Evolutionary conservation across 2,888 invertebrate species (phyloP).

Genomic region (Drosophila formosana): DNA sequence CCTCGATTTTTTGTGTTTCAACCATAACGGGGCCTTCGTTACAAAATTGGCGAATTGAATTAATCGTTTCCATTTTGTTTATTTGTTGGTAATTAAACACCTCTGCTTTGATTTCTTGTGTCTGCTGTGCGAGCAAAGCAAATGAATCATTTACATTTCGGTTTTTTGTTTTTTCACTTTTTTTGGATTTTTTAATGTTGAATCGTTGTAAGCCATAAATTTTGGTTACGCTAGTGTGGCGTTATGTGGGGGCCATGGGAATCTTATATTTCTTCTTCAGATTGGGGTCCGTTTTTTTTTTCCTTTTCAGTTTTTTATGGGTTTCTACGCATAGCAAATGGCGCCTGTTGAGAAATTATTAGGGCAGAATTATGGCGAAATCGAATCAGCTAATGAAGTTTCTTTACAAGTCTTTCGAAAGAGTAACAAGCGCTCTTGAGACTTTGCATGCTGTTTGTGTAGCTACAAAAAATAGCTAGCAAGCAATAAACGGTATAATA

Average conservation of each 20-base stretch:
- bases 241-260: slow-evolving; percentile 74
- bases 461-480: neutral
- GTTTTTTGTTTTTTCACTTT: slow-evolving; percentile 16
- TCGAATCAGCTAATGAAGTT: slow-evolving; percentile 71
- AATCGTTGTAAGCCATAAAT: slow-evolving; percentile 79
- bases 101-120: slow-evolving; percentile 79
- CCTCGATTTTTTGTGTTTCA: slow-evolving; percentile 25
- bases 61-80: slow-evolving; percentile 81
- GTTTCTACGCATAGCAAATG: slow-evolving; percentile 58
- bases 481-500: too few species aligned
- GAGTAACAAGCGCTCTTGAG: slow-evolving; percentile 4
- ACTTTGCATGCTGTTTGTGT: neutral
- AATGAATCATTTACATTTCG: slow-evolving; percentile 78
- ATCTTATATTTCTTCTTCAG: slow-evolving; percentile 43
- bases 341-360: slow-evolving; percentile 78
- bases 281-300: slow-evolving; percentile 7
- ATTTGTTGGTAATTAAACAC: slow-evolving; percentile 83
- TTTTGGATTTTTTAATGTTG: slow-evolving; percentile 68
- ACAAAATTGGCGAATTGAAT: slow-evolving; percentile 80
- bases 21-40: slow-evolving; percentile 76
- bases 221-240: slow-evolving; percentile 63
- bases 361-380: slow-evolving; percentile 77
- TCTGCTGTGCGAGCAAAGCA: slow-evolving; percentile 69
- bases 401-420: slow-evolving; percentile 12
- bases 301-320: neutral